Evolutionary conservation across 2,113 vertebrate genomes (phyloP), one percentile per base, ranked within the genome.

Genomic region (Tringa solitaria): DNA sequence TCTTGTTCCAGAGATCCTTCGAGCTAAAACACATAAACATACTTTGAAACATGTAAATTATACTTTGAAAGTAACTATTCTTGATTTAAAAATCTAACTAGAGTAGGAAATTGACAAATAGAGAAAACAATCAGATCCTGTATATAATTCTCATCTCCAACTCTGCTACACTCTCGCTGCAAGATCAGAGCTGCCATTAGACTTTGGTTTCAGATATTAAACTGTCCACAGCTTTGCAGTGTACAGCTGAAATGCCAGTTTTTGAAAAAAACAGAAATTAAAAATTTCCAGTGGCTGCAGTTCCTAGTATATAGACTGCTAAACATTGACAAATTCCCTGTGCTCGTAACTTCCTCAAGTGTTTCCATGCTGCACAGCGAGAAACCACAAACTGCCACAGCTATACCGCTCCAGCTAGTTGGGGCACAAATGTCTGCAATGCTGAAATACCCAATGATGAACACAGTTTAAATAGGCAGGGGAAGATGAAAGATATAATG

Each of bases 1-100:
- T 99, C 98, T 93, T 99, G 98, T 87, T 99, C 98, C 74, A 99
- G 76, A 54, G 97, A 98, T 60, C 93, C 97, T 94, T 98, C 98
- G 5, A 98, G 97, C 98, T 98, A 92, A 72, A 93, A 53, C 19
- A 91, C 14, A 43, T 39, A 77, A 84, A 24, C 4, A n/a, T 61
- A 57, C 8, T 68, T n/a, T 64, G 60, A 82, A 93, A 87, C 13
- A 64, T 6, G 16, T 35, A 46, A 27, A 50, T 59, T 64, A 37
- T 51, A 35, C 17, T 33, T 80, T 28, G 10, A 61, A 68, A 69
- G 4, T 63, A 86, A 54, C 14, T 67, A 28, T 59, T 53, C 8
- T 65, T 77, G 11, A 67, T 89, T 37, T 35, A 12, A 86, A 89
- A 67, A 63, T 63, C 37, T 57, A n/a, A 51, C 22, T 43, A 41